These are phyloP conservation scores for Myopa tessellatipennis DNA, from an alignment of 2,888 invertebrate genomes.

Conservation along the genomic window DNA sequence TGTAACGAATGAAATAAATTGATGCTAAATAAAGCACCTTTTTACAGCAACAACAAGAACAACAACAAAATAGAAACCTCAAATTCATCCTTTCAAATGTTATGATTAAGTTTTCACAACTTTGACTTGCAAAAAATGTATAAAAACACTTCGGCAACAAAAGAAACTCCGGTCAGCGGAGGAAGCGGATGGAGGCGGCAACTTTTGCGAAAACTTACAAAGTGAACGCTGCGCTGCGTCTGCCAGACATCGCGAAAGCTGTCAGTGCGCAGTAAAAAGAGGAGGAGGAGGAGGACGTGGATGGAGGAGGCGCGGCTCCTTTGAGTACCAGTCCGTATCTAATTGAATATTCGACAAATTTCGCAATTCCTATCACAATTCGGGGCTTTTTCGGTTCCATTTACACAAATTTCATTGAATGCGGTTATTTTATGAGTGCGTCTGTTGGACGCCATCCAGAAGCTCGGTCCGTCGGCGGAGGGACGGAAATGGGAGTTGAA, in stretches of 20 bases:
- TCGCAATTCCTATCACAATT: conserved; percentile 22
- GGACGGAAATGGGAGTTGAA: too few relatives aligned
- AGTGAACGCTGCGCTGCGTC: too few relatives aligned
- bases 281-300: too few relatives aligned
- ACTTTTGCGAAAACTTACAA: neutral
- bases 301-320: too few relatives aligned
- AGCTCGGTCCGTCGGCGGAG: neutral
- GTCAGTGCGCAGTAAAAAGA: too few relatives aligned
- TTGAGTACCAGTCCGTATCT: neutral
- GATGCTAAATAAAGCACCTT: neutral
- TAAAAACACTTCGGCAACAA: neutral
- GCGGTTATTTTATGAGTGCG: conserved; percentile 14
- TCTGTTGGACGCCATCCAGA: neutral
- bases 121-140: neutral
- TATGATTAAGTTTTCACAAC: conserved; percentile 1
- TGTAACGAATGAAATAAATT: neutral
- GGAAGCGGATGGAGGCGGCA: neutral
- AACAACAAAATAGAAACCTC: neutral
- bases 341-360: conserved; percentile 28
- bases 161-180: neutral
- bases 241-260: too few relatives aligned
- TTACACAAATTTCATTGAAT: neutral
- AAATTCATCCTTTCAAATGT: neutral
- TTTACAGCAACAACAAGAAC: neutral
- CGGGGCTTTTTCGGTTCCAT: conserved; percentile 3